Conservation (phyloP, 2,113 vertebrate genomes). For the Anser cygnoides region DNA sequence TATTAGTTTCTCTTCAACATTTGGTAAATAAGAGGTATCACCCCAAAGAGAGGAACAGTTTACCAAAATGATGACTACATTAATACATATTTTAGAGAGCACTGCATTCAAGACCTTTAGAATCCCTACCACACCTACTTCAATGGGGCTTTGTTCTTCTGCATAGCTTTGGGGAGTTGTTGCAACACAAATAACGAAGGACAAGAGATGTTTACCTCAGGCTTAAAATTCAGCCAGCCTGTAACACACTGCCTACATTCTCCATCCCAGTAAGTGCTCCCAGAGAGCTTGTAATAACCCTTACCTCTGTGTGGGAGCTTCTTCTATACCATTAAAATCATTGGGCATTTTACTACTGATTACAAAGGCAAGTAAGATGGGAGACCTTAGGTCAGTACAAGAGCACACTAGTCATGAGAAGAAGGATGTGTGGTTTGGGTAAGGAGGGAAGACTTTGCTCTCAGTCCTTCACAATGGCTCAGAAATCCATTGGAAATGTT, state of each 20-base stretch:
- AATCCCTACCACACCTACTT: background rate
- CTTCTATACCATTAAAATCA: background rate
- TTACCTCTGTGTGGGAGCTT: background rate
- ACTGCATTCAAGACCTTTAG: background rate
- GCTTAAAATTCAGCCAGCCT: background rate
- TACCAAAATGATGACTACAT: background rate
- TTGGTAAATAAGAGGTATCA: background rate
- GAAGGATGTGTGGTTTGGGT: background rate
- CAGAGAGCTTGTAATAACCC: background rate
- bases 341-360: background rate
- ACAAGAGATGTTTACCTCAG: background rate
- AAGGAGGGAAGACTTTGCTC: background rate
- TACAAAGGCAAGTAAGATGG: background rate
- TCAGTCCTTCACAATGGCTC: background rate
- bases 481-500: slow-evolving; percentile 18
- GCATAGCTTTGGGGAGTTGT: background rate
- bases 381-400: background rate
- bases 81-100: background rate
- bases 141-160: background rate
- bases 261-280: background rate
- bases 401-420: background rate
- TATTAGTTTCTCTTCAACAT: background rate
- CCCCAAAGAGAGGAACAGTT: background rate
- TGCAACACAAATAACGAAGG: background rate
- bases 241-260: background rate